These are phyloP conservation scores for Saccopteryx leptura DNA, from an alignment of 2,113 vertebrate genomes.

Conservation along the genomic window DNA sequence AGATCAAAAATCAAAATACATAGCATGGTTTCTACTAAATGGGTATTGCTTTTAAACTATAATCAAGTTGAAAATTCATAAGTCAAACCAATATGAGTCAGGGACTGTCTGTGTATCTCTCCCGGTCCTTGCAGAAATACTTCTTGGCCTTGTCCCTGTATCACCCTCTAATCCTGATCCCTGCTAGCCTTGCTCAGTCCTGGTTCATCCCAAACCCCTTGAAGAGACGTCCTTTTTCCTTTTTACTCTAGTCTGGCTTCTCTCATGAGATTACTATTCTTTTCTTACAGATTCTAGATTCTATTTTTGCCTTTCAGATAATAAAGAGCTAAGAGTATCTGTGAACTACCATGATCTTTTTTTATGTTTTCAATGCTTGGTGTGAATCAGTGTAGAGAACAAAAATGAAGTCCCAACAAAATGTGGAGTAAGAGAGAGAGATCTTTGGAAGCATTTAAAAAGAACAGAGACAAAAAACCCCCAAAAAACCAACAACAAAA, in stretches of 20 bases:
- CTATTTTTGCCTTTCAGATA: neutral
- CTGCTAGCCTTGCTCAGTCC: neutral
- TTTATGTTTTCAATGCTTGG: neutral
- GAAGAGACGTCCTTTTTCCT: neutral
- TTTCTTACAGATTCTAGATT: slow-evolving; percentile 12
- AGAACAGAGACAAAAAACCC: too few relatives aligned
- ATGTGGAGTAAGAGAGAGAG: neutral
- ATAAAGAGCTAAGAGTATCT: neutral
- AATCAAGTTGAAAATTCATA: neutral
- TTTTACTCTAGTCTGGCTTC: too few relatives aligned
- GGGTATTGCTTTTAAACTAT: neutral
- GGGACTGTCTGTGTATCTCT: neutral
- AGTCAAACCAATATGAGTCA: neutral
- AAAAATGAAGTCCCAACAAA: neutral
- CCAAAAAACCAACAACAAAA: neutral
- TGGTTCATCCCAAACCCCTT: neutral
- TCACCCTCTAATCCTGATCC: neutral
- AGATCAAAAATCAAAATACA: neutral
- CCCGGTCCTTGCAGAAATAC: neutral
- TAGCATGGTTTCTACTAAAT: neutral
- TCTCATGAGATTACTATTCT: neutral
- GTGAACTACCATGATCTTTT: neutral
- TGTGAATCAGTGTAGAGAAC: neutral
- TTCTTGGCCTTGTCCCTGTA: neutral
- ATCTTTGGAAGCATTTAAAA: neutral